Evolutionary conservation across 2,888 invertebrate genomes (phyloP).

Genomic region (Slavum lentiscoides): DNA sequence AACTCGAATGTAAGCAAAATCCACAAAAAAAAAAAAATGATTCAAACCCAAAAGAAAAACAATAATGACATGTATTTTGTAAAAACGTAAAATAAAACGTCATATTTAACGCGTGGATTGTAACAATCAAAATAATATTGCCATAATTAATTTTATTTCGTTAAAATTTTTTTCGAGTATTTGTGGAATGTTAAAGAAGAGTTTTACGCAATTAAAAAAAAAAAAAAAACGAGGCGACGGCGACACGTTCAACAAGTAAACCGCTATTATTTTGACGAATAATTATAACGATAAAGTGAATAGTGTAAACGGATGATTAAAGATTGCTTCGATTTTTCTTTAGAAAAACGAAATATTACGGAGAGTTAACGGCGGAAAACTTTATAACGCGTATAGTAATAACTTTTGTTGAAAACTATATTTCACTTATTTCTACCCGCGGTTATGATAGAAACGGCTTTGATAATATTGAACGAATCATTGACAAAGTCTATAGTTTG

Average conservation of each 20-base stretch:
- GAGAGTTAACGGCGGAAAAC: neutral
- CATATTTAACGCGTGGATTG: too few species aligned
- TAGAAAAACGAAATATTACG: neutral
- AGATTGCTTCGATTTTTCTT: neutral
- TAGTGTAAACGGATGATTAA: neutral
- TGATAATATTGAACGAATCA: neutral
- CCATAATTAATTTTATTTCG: too few species aligned
- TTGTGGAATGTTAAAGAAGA: too few species aligned
- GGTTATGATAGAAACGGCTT: neutral
- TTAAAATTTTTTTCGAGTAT: too few species aligned
- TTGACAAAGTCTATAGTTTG: too few species aligned
- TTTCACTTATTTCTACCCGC: neutral
- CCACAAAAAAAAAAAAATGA: neutral
- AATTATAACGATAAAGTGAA: neutral
- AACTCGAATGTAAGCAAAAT: neutral
- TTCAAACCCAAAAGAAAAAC: neutral
- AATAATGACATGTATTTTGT: neutral
- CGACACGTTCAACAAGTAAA: too few species aligned
- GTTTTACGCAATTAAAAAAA: too few species aligned
- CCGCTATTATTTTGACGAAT: neutral
- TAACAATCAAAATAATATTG: too few species aligned
- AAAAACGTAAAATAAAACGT: neutral
- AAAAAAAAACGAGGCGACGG: too few species aligned
- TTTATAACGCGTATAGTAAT: neutral
- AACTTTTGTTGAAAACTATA: conserved; percentile 28